Percentiles rank a stretch among this genome's conserved stretches.
phyloP scores from a whole-genome alignment of 2,888 invertebrate species.

The Patella pellucida region DNA sequence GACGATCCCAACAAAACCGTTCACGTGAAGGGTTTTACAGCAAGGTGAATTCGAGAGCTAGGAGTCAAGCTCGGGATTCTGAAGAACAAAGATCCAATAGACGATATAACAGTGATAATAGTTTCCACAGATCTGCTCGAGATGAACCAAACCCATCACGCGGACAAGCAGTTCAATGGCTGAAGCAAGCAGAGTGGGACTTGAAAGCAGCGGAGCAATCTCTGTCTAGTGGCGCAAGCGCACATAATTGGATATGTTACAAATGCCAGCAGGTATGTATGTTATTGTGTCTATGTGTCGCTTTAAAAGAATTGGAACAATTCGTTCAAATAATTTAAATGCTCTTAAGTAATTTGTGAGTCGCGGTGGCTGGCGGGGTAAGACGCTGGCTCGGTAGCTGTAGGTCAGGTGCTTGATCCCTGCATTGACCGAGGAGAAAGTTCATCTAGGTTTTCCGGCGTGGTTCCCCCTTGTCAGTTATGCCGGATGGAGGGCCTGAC shows the following conservation, averaged over 20 bases:
- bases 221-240: not conserved
- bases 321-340: no score
- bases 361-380: no score
- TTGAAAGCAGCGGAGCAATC: constrained; percentile 12
- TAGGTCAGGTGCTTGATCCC: no score
- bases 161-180: constrained; percentile 21
- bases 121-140: not conserved
- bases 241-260: constrained; percentile 24
- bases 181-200: constrained; percentile 19
- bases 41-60: constrained; percentile 7
- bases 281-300: no score
- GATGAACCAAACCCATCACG: constrained; percentile 13
- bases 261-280: constrained; percentile 19
- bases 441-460: no score
- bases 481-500: no score
- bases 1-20: not conserved
- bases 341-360: no score
- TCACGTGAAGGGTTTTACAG: not conserved
- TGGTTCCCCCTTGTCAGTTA: no score
- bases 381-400: no score
- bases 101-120: not conserved
- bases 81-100: not conserved
- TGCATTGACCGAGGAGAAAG: no score
- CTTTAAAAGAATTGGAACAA: no score
- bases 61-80: not conserved